Percentiles rank a stretch among this genome's conserved stretches.
Evolutionary conservation across 2,113 vertebrate genomes (phyloP).

Genomic region (Oncorhynchus nerka): DNA sequence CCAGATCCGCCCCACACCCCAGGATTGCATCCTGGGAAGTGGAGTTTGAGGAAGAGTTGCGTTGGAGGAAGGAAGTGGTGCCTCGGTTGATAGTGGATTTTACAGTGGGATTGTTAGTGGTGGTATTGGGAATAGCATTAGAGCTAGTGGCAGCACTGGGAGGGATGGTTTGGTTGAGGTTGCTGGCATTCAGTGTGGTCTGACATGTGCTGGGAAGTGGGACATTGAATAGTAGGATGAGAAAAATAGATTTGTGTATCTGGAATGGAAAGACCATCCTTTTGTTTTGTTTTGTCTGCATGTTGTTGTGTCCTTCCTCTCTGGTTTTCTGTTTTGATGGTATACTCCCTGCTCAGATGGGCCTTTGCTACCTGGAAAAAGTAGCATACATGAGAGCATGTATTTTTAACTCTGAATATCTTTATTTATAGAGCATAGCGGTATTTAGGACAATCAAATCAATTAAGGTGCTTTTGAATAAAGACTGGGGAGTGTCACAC

Average conservation of each 20-base stretch:
- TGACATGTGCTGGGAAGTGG: conserved; percentile 24
- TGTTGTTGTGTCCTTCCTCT: neutral
- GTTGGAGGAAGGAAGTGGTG: neutral
- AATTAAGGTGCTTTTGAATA: neutral
- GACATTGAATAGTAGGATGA: conserved; percentile 7
- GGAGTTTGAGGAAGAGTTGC: neutral
- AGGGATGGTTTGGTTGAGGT: neutral
- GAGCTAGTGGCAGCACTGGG: neutral
- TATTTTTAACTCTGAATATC: neutral
- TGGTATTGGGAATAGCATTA: rapidly evolving
- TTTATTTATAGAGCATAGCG: neutral
- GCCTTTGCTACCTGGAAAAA: neutral
- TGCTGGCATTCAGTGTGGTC: neutral
- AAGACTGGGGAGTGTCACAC: too few species aligned
- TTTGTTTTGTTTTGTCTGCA: conserved; percentile 13
- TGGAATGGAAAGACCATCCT: conserved; percentile 37
- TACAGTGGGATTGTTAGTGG: neutral
- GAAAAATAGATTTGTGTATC: conserved; percentile 12
- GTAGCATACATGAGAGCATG: neutral
- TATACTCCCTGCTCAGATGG: neutral
- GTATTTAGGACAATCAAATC: neutral
- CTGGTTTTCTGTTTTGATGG: neutral
- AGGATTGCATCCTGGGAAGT: neutral
- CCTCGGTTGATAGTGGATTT: rapidly evolving
- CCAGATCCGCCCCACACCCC: conserved; percentile 51